Percentiles rank a stretch among this genome's conserved stretches.
phyloP scores from a whole-genome alignment of 2,888 invertebrate genomes.

The Cordilura impudica region DNA sequence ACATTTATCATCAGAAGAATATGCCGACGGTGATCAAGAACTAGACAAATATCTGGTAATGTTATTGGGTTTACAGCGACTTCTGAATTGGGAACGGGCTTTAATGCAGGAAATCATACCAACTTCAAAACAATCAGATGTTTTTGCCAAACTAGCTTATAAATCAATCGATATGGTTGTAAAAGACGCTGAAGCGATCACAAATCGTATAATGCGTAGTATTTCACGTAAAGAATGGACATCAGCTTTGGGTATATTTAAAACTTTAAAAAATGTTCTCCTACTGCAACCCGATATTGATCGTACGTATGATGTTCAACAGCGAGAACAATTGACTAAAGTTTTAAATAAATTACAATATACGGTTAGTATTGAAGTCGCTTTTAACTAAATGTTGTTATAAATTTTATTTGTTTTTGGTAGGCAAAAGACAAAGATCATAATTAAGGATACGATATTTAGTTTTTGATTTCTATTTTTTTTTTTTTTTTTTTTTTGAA shows the following conservation, averaged over 20 bases:
- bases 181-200: conserved; percentile 91
- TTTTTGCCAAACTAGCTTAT: conserved; percentile 89
- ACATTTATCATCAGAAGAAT: conserved; percentile 75
- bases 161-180: conserved; percentile 92
- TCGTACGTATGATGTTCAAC: conserved; percentile 84
- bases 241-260: conserved; percentile 88
- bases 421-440: no score
- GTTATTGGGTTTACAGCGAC: conserved; percentile 88
- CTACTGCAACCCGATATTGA: conserved; percentile 89
- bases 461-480: no score
- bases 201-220: conserved; percentile 85
- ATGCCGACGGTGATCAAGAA: conserved; percentile 85
- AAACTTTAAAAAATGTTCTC: conserved; percentile 88
- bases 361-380: conserved; percentile 82
- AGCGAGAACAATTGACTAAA: conserved; percentile 85
- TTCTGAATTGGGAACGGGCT: conserved; percentile 92
- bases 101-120: conserved; percentile 92
- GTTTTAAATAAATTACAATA: conserved; percentile 86
- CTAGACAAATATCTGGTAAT: conserved; percentile 90
- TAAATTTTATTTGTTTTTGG: no score
- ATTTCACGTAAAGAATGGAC: conserved; percentile 88
- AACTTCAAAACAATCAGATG: conserved; percentile 86
- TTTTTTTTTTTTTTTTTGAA: conserved; percentile 26
- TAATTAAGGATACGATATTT: no score
- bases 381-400: neutral